Conservation (phyloP, 2,797 vertebrate genomes). For the Hemitrygon akajei region DNA sequence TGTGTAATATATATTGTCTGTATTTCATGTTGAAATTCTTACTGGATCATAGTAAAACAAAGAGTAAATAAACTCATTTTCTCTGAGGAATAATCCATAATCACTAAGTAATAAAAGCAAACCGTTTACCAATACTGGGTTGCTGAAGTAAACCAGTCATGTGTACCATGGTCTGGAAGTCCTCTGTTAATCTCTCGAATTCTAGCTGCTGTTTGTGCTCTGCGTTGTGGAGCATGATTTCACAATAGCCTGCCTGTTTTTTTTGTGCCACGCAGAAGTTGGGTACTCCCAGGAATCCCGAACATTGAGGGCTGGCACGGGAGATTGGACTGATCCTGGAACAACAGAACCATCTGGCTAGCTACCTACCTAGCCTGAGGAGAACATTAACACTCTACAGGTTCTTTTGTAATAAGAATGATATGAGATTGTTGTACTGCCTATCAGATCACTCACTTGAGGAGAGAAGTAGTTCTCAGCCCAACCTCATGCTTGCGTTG, state of each 20-base stretch:
- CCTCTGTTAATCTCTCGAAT: no score
- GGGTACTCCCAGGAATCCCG: background rate
- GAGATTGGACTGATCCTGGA: background rate
- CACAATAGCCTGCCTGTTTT: no score
- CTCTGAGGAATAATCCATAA: background rate
- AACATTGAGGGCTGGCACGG: background rate
- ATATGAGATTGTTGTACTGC: background rate
- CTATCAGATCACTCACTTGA: background rate
- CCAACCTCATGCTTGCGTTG: background rate
- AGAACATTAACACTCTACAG: background rate
- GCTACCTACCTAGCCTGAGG: background rate
- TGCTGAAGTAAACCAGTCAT: background rate
- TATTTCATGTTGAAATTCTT: slow-evolving; percentile 36
- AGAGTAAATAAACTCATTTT: slow-evolving; percentile 25
- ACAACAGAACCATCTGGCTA: no score
- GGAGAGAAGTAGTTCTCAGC: background rate
- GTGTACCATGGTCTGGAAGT: no score
- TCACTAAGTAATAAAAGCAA: slow-evolving; percentile 19
- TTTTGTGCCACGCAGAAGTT: no score
- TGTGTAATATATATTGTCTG: slow-evolving; percentile 27
- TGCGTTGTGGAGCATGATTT: no score
- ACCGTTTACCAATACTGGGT: background rate
- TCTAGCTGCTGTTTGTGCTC: no score
- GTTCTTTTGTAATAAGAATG: background rate
- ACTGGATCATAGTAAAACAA: slow-evolving; percentile 28